phyloP scores from a whole-genome alignment of 2,888 invertebrate genomes.

The Elysia crispata region DNA sequence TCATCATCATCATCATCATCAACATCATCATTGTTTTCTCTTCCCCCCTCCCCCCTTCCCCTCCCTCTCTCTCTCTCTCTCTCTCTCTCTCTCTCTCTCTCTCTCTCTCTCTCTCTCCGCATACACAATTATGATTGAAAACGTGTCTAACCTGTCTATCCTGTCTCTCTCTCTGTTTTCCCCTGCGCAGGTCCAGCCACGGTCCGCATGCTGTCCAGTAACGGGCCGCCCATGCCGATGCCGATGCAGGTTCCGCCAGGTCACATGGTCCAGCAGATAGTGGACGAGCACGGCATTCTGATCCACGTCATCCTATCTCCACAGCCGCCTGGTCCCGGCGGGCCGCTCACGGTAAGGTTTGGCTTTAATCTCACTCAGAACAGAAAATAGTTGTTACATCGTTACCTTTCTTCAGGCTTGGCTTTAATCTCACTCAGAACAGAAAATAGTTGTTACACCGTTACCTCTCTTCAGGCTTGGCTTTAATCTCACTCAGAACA shows the following conservation, averaged over 20 bases:
- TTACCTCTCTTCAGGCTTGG: too few species aligned
- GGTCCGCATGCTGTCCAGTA: slow-evolving; percentile 90
- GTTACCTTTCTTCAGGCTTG: too few species aligned
- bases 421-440: too few species aligned
- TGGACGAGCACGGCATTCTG: slow-evolving; percentile 92
- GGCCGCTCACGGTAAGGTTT: slow-evolving; percentile 70
- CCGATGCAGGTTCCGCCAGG: slow-evolving; percentile 95
- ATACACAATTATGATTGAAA: too few species aligned
- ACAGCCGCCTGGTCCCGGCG: slow-evolving; percentile 70
- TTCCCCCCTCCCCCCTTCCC: slow-evolving; percentile 16
- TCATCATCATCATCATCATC: too few species aligned
- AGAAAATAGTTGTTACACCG: too few species aligned
- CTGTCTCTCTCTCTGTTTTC: neutral
- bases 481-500: too few species aligned
- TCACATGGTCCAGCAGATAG: slow-evolving; percentile 93
- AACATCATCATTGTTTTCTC: neutral
- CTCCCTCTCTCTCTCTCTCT: neutral
- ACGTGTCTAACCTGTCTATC: too few species aligned
- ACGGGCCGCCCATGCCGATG: slow-evolving; percentile 88
- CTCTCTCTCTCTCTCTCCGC: neutral
- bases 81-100: neutral
- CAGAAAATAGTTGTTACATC: too few species aligned
- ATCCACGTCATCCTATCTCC: slow-evolving; percentile 93
- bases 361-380: too few species aligned
- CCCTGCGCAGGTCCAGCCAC: slow-evolving; percentile 85